phyloP scores from a whole-genome alignment of 2,113 vertebrate species.

The Aptenodytes patagonicus region DNA sequence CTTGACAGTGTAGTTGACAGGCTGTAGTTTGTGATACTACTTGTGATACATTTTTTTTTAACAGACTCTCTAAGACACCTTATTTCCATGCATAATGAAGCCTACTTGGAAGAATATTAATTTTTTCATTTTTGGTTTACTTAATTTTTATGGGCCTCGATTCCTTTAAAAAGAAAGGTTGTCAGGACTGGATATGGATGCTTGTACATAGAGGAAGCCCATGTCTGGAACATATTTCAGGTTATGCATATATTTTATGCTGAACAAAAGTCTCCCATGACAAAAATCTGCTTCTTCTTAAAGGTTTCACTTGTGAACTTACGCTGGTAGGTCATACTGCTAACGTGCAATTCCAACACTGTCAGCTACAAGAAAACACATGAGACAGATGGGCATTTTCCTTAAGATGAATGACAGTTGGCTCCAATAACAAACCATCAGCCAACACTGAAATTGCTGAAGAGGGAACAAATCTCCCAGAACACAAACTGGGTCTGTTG shows the following conservation, averaged over 20 bases:
- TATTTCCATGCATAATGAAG: constrained; percentile 17
- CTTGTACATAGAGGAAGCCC: neutral
- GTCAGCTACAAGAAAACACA: neutral
- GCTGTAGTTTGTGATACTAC: neutral
- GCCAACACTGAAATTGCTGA: neutral
- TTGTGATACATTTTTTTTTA: neutral
- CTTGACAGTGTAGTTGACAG: neutral
- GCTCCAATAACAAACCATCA: neutral
- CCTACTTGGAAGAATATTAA: neutral
- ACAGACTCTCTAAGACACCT: neutral
- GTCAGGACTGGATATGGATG: neutral
- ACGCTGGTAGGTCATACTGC: neutral
- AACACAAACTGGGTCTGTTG: neutral
- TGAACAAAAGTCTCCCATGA: neutral
- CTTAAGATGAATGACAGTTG: neutral
- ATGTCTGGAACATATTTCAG: neutral
- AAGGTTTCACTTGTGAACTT: constrained; percentile 30
- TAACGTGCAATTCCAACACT: neutral
- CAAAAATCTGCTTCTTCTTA: neutral
- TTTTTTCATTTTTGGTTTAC: neutral
- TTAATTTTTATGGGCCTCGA: constrained; percentile 1
- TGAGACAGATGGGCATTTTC: constrained; percentile 21
- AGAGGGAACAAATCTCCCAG: neutral
- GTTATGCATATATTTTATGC: neutral
- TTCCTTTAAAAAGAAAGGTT: constrained; percentile 4